Conservation (phyloP, 2,797 vertebrate genomes). For the Eupleurogrammus muticus region DNA sequence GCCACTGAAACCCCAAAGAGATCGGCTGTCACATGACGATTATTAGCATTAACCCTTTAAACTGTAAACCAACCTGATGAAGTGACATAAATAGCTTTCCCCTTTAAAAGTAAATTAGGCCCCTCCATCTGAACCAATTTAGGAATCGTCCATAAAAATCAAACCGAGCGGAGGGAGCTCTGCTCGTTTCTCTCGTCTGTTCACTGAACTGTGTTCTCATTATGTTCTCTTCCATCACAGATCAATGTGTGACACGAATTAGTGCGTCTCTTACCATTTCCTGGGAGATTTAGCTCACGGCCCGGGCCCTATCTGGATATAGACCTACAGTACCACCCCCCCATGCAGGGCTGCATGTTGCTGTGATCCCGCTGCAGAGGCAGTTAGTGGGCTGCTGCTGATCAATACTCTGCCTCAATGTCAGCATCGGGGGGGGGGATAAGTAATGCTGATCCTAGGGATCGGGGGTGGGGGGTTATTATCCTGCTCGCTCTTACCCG, state of each 20-base stretch:
- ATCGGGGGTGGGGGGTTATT: constrained; percentile 27
- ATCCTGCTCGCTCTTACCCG: constrained; percentile 87
- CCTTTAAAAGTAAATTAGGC: constrained; percentile 69
- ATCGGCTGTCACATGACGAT: constrained; percentile 42
- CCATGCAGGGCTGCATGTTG: constrained; percentile 61
- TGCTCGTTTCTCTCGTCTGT: constrained; percentile 53
- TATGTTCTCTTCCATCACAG: constrained; percentile 69
- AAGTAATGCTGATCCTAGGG: constrained; percentile 63
- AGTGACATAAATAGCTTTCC: constrained; percentile 56
- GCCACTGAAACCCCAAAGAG: no score
- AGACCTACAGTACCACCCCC: constrained; percentile 27
- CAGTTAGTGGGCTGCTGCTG: constrained; percentile 70
- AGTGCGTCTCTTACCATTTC: constrained; percentile 69
- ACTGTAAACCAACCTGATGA: constrained; percentile 56
- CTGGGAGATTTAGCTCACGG: constrained; percentile 68
- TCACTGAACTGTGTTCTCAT: constrained; percentile 69
- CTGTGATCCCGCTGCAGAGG: constrained; percentile 70
- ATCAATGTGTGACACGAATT: constrained; percentile 80
- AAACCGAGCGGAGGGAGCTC: constrained; percentile 45
- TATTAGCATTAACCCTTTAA: constrained; percentile 53
- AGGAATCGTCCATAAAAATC: constrained; percentile 63
- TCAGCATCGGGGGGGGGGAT: constrained; percentile 67
- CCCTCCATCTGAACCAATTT: constrained; percentile 69
- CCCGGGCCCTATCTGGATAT: constrained; percentile 39
- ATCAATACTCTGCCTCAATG: constrained; percentile 76